Base-by-base conservation (phyloP, 2,888 invertebrate genomes). In the Caenorhabditis sp. region DNA sequence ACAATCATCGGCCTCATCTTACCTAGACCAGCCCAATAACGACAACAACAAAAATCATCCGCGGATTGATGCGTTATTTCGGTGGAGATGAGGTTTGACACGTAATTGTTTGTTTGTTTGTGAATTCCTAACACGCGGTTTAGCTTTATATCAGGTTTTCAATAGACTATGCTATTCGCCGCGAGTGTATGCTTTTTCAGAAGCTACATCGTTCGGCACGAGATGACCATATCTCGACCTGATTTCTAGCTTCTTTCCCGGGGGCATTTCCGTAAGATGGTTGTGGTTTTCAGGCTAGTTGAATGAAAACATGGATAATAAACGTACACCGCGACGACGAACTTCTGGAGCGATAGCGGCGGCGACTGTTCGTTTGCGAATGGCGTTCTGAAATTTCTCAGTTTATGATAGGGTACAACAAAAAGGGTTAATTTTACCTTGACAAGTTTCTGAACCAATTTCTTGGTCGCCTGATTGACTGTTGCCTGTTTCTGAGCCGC, bases 141-240 rank as follows among this genome's bases (percentile, higher is more conserved):
- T 23, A 61, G 72, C 67, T 72, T 61, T 67, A n/a, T 65, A 72
- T 72, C 72, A 62, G 72, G 72, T 72, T 72, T 72, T 72, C 67
- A 72, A 67, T 68, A 72, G 72, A 62, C 19, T 57, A 27, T 51
- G 64, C 72, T 72, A 68, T 68, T 68, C 72, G 62, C 64, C 68
- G 65, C 61, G 53, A 21, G 8, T 24, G 43, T 53, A 27, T 17
- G 4, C 31, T 31, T 31, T 31, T 26, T 61, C 61, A 37, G 36
- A 24, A 54, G 55, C 55, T 55, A 14, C 26, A 24, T 8, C 55
- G 36, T 58, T 63, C 71, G 58, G 63, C 71, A 72, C 71, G 71
- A 72, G 71, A 72, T 23, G 21, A 5, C n/a, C 43, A 37, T n/a
- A 36, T 72, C 67, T 72, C 72, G 72, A 72, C 72, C 72, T 60